These are phyloP conservation scores for Tragopan temminckii DNA, from an alignment of 2,797 vertebrate species.

Conservation along the genomic window DNA sequence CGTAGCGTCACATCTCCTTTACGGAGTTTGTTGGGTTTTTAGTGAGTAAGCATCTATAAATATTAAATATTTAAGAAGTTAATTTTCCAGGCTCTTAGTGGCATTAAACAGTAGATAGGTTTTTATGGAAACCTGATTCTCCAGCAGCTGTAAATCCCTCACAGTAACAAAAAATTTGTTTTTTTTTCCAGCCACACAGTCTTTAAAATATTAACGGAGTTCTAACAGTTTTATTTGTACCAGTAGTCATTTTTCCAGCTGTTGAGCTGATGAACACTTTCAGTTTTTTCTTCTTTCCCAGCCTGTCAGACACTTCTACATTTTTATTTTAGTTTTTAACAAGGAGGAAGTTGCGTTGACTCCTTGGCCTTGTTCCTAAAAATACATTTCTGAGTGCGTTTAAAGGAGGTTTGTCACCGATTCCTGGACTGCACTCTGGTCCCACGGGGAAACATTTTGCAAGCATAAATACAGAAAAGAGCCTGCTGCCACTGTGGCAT, in stretches of 20 bases:
- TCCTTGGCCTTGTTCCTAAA: conserved; percentile 60
- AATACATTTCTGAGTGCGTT: conserved; percentile 37
- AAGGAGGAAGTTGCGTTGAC: conserved; percentile 10
- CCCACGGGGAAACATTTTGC: neutral
- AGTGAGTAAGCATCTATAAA: conserved; percentile 9
- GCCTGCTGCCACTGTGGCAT: conserved; percentile 32
- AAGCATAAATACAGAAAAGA: conserved; percentile 38
- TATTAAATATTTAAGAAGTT: conserved; percentile 22
- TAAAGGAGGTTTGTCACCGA: conserved; percentile 48
- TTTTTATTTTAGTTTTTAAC: conserved; percentile 52
- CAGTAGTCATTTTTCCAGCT: conserved; percentile 55
- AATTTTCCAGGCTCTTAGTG: conserved; percentile 30
- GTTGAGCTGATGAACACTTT: conserved; percentile 44
- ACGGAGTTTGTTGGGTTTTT: neutral
- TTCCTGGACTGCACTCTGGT: conserved; percentile 42
- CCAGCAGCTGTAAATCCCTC: conserved; percentile 32
- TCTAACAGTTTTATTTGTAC: conserved; percentile 13
- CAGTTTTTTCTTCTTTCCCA: neutral
- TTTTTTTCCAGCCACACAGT: conserved; percentile 11
- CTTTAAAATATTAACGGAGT: conserved; percentile 42
- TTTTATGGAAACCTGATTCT: conserved; percentile 36
- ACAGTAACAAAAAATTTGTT: neutral
- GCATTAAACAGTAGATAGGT: conserved; percentile 4
- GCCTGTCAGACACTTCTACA: neutral
- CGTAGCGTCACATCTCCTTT: neutral